Evolutionary conservation across 2,888 invertebrate species (phyloP).

Genomic region (Ichneumon xanthorius): DNA sequence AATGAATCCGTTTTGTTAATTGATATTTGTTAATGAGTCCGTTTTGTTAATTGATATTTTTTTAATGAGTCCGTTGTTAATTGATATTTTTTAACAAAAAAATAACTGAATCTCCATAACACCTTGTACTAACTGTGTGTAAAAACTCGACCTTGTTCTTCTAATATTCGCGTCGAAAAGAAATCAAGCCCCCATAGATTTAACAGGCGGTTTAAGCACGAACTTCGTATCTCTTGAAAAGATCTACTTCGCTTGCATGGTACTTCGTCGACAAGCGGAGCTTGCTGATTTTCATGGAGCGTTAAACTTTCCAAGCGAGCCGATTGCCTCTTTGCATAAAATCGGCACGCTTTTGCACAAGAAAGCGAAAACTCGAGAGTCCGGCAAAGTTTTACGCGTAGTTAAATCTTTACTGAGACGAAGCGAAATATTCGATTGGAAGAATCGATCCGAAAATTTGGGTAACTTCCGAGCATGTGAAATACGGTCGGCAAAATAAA

Average conservation of each 20-base stretch:
- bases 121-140: too few species aligned
- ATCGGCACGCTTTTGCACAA: slow-evolving; percentile 10
- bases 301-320: slow-evolving; percentile 1
- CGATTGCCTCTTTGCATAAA: slow-evolving; percentile 7
- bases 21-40: too few species aligned
- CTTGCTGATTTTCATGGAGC: not conserved
- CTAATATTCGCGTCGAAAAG: not conserved
- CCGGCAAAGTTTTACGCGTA: not conserved
- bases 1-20: too few species aligned
- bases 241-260: not conserved
- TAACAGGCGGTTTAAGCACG: not conserved
- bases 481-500: not conserved
- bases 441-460: slow-evolving; percentile 1
- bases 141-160: too few species aligned
- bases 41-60: too few species aligned
- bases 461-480: not conserved
- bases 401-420: slow-evolving; percentile 5
- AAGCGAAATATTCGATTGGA: slow-evolving; percentile 18
- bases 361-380: not conserved
- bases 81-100: too few species aligned
- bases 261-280: not conserved
- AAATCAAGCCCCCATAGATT: not conserved
- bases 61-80: too few species aligned
- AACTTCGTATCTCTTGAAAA: not conserved
- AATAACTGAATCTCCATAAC: too few species aligned